Base-by-base conservation (phyloP, 23 tunicate genomes). In the Styela plicata region DNA sequence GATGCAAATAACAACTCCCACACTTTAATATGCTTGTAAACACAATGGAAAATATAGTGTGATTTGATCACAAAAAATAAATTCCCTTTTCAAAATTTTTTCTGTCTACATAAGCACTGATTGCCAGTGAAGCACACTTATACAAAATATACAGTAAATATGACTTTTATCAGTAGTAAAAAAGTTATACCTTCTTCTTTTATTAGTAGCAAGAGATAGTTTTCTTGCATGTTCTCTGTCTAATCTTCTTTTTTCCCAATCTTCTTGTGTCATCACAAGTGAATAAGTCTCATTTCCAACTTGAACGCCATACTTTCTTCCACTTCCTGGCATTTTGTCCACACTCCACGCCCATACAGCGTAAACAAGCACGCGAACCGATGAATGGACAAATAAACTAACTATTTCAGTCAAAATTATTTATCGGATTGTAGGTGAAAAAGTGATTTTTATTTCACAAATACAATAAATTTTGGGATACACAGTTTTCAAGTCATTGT, bases 221-320 rank as follows among this genome's bases (percentile, higher is more conserved):
- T 86, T 76, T 69, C 80, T 85, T 35, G 87, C 85, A 31, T 83
- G 65, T 34, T 93, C 93, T 31, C 87, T 44, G 2, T 93, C 98
- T 25, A 69, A 36, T 34, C 82, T 81, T 68, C 98, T 69, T 68
- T 93, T 93, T 82, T 88, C 93, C 89, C 86, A 76, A 57, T 88
- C 93, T 30, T 93, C 98, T 53, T 88, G 89, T 80, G 98, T 93
- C 34, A 80, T 76, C 22, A 91, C 79, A n/a, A 91, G 80, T 2
- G 97, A 91, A 65, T 91, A 91, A 24, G 90, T 86, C 71, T 91
- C 90, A 79, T 91, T 91, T 69, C 97, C 97, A 61, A 91, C 97
- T 87, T 91, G 70, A 24, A 77, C 62, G 34, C 63, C 68, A 77
- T 74, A 83, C 2, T 61, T 29, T 73, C 35, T 23, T 17, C 66